Evolutionary conservation across 92 coral and sea anemone genomes (phyloP), one percentile per base, ranked within the genome.

Genomic region (Zoanthus sociatus): DNA sequence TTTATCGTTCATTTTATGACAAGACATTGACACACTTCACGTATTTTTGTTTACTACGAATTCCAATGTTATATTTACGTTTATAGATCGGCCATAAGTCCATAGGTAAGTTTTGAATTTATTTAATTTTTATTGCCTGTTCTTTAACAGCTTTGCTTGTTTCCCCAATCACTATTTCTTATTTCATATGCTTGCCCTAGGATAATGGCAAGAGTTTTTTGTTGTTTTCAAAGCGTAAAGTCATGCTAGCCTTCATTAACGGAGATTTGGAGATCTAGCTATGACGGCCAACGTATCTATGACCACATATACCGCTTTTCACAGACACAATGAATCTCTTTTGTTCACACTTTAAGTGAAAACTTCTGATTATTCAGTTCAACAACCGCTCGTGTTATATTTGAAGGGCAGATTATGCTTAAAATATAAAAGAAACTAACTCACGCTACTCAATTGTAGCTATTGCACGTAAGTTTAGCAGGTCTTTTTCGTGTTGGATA

Each of bases 31-130:
- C 61, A 13, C 21, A 30, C 60, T 66, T 81, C 60, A 20, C 26
- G 21, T 17, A 42, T n/a, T 45, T 68, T 47, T 45, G 21, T 64
- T 81, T 45, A 66, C 64, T 46, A 7, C 6, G 44, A 74, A 47
- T 21, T 18, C 17, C 58, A 81, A 18, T 81, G 60, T 21, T 13
- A 56, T 63, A 48, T 64, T 81, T 21, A 66, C 74, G 73, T 31
- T 26, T 26, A 26, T 55, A 31, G 44, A 68, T 73, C 20, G 85
- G 18, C 64, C 13, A 48, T 67, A 51, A 17, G 26, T 60, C 60
- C 58, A 73, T 79, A 44, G 84, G 84, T 79, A 18, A 64, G 42
- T 63, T 63, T 18, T 63, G 31, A 63, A 16, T 21, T 63, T 63
- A 3, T n/a, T 61, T 17, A 8, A n/a, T 17, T 7, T 63, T 20